Evolutionary conservation across 2,113 vertebrate genomes (phyloP).

Genomic region (Halcyon senegalensis): DNA sequence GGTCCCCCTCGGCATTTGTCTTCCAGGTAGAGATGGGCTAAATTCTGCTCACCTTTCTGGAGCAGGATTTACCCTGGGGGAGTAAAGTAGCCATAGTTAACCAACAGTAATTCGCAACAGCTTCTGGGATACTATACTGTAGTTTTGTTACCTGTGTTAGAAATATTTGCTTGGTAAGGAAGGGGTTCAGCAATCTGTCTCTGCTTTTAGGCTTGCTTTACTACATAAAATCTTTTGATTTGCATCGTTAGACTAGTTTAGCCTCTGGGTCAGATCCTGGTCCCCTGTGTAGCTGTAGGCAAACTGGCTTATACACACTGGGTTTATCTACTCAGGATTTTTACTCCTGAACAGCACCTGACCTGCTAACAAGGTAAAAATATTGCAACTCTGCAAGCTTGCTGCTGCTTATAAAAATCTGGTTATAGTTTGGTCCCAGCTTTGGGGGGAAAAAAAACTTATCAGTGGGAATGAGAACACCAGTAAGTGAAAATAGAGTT

Average conservation of each 20-base stretch:
- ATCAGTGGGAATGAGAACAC: background rate
- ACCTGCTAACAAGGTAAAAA: constrained; percentile 6
- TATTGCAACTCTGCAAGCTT: background rate
- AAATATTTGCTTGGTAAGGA: background rate
- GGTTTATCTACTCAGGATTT: background rate
- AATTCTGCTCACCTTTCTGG: background rate
- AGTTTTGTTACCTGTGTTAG: background rate
- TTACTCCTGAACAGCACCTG: background rate
- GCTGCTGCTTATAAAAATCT: constrained; percentile 37
- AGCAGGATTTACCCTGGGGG: background rate
- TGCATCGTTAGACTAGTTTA: background rate
- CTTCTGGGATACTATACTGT: background rate
- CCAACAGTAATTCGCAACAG: background rate
- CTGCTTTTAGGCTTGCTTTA: background rate
- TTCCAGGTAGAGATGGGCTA: background rate
- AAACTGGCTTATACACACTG: background rate
- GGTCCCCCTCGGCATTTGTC: background rate
- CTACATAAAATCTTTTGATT: background rate
- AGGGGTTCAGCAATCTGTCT: background rate
- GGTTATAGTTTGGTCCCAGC: constrained; percentile 15
- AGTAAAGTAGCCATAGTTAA: background rate
- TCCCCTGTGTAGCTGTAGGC: background rate
- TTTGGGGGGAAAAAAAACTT: background rate
- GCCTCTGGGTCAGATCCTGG: background rate
- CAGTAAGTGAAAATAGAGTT: constrained; percentile 62